Conservation (phyloP, 2,888 invertebrate species). For the Pyrrhia umbra region DNA sequence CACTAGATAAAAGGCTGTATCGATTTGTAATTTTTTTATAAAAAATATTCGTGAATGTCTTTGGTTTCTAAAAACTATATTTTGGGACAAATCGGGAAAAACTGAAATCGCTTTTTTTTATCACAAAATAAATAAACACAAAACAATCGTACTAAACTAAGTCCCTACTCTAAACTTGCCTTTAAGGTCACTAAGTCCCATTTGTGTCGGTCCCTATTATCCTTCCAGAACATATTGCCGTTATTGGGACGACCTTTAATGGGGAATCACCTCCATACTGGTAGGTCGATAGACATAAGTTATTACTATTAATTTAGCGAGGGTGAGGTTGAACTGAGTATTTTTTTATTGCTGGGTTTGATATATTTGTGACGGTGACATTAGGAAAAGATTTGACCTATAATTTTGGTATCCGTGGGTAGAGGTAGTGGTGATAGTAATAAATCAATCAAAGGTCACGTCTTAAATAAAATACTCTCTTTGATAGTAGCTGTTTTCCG, state of each 20-base stretch:
- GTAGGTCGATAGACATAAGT: slow-evolving; percentile 74
- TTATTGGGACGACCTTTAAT: slow-evolving; percentile 83
- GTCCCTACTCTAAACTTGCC: slow-evolving; percentile 52
- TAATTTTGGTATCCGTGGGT: neutral
- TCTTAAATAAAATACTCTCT: neutral
- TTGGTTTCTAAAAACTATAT: too few relatives aligned
- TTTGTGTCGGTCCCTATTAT: slow-evolving; percentile 84
- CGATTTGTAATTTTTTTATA: too few relatives aligned
- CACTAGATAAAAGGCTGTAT: too few relatives aligned
- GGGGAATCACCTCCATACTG: slow-evolving; percentile 75
- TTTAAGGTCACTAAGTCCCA: slow-evolving; percentile 80
- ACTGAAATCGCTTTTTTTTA: too few relatives aligned
- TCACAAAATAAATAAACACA: neutral
- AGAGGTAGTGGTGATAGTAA: neutral
- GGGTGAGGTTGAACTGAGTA: slow-evolving; percentile 43
- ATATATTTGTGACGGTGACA: slow-evolving; percentile 2
- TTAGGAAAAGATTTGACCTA: neutral
- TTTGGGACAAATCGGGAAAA: too few relatives aligned
- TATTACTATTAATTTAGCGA: slow-evolving; percentile 81
- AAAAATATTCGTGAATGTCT: too few relatives aligned
- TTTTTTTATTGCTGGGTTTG: slow-evolving; percentile 51
- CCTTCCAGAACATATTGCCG: slow-evolving; percentile 83
- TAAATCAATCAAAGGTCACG: neutral
- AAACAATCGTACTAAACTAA: neutral
- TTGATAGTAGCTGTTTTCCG: neutral